A percentile compares a stretch with the other conserved stretches of the same genome.
Conservation (phyloP, 2,113 vertebrate genomes). For the Notiomystis cincta region DNA sequence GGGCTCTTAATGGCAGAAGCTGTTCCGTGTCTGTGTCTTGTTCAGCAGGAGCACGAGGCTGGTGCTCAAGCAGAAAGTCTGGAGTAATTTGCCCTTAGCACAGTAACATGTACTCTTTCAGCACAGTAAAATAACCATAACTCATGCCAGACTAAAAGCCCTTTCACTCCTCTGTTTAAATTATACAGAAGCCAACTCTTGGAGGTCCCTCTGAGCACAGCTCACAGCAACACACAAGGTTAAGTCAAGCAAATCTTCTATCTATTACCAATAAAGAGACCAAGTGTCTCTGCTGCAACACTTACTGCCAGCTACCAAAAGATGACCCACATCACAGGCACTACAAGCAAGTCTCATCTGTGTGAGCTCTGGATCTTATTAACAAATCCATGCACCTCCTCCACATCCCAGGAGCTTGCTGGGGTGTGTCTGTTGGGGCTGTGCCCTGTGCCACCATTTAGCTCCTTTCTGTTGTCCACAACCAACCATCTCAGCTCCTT, state of each 20-base stretch:
- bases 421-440: no score
- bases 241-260: neutral
- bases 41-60: neutral
- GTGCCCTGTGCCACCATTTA: neutral
- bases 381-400: neutral
- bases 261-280: neutral
- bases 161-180: neutral
- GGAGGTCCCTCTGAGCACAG: slow-evolving; percentile 29
- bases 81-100: neutral
- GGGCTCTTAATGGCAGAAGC: neutral
- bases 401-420: neutral
- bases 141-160: slow-evolving; percentile 6
- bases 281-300: neutral
- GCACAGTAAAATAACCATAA: neutral
- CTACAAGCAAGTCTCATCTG: neutral
- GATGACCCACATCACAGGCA: neutral
- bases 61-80: slow-evolving; percentile 1
- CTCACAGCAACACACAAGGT: neutral
- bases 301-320: neutral
- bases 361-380: neutral
- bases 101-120: neutral
- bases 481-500: neutral
- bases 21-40: neutral
- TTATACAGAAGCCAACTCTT: slow-evolving; percentile 15
- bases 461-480: neutral